Evolutionary conservation across 2,797 vertebrate species (phyloP).

Genomic region (Melanogrammus aeglefinus): DNA sequence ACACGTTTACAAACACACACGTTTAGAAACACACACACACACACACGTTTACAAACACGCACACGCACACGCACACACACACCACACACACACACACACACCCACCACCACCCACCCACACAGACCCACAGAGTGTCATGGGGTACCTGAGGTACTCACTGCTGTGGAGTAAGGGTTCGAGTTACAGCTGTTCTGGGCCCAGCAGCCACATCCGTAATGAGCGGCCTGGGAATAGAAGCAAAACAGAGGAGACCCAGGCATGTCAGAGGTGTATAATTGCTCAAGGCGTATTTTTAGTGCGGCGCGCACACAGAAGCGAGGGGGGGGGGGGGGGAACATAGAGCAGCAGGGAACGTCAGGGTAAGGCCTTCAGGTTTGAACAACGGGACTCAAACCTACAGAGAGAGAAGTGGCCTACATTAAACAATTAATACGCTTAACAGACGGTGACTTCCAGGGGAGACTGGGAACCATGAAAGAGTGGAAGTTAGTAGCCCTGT

Average conservation of each 20-base stretch:
- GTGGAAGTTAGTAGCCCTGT: not conserved
- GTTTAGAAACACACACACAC: no score
- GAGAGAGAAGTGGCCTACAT: not conserved
- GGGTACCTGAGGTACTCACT: conserved; percentile 99
- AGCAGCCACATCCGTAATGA: conserved; percentile 99
- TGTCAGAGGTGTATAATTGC: conserved; percentile 2
- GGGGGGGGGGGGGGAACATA: not conserved
- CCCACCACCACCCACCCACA: not conserved
- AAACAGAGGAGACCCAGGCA: conserved; percentile 6
- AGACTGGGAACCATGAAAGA: not conserved
- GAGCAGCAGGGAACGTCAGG: not conserved
- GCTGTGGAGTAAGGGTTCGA: conserved; percentile 94
- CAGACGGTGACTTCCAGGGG: not conserved
- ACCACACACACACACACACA: not conserved
- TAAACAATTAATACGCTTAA: not conserved
- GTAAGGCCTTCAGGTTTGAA: not conserved
- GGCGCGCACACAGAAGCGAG: not conserved
- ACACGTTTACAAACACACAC: no score
- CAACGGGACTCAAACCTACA: not conserved
- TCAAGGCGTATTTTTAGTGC: conserved; percentile 6
- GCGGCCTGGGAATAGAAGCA: conserved; percentile 81
- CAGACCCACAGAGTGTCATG: conserved; percentile 4
- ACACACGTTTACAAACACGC: not conserved
- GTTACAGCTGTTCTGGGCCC: conserved; percentile 94
- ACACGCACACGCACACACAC: not conserved